Percentiles rank a stretch among this genome's conserved stretches.
These are phyloP conservation scores for Acromyrmex charruanus DNA, from an alignment of 1,140 invertebrate species.

Conservation along the genomic window DNA sequence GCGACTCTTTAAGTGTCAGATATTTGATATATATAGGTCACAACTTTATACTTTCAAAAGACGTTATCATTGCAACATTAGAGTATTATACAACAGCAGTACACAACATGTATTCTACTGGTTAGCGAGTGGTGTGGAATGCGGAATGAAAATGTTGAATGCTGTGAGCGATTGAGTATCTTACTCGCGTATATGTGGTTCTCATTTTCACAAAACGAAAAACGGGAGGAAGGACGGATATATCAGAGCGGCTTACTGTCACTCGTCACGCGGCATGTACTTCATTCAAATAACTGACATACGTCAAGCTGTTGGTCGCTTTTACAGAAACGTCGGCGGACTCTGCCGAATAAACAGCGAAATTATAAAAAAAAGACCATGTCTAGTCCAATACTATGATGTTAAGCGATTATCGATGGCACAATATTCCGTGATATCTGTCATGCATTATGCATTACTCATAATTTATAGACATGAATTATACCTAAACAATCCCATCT, in stretches of 20 bases:
- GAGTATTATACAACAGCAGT: not conserved
- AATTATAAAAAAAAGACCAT: constrained; percentile 53
- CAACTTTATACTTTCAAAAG: not conserved
- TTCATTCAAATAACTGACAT: constrained; percentile 58
- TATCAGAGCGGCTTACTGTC: constrained; percentile 42
- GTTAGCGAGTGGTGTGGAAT: constrained; percentile 13
- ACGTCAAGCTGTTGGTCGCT: constrained; percentile 54
- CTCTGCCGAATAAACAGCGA: constrained; percentile 43
- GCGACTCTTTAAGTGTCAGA: too few species aligned
- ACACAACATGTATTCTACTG: constrained; percentile 1
- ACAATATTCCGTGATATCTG: constrained; percentile 13
- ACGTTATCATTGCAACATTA: constrained; percentile 23
- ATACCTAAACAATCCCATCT: not conserved
- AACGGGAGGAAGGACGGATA: constrained; percentile 25
- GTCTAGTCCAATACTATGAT: constrained; percentile 28
- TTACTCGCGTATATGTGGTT: constrained; percentile 21
- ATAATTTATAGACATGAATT: constrained; percentile 3
- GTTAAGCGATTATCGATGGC: constrained; percentile 46
- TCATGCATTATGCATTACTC: constrained; percentile 14
- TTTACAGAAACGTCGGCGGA: constrained; percentile 50
- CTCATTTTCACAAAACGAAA: constrained; percentile 50
- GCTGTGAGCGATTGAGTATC: constrained; percentile 36
- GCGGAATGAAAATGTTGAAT: constrained; percentile 28
- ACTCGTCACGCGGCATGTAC: constrained; percentile 52
- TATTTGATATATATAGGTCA: not conserved